phyloP scores from a whole-genome alignment of 2,888 invertebrate genomes.

The Mongoloraphidia duomilia region DNA sequence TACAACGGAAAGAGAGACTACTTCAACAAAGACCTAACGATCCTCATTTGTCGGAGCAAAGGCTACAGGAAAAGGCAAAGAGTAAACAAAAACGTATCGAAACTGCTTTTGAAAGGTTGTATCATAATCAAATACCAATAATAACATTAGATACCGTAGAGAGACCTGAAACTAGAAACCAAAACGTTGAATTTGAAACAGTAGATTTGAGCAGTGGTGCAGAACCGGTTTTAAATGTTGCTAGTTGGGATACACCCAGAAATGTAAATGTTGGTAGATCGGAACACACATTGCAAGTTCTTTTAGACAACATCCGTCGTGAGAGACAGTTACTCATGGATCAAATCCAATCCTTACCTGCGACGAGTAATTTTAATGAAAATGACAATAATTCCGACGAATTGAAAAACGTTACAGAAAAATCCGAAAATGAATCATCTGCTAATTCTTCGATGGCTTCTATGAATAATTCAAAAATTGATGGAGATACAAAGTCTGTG shows the following conservation, averaged over 20 bases:
- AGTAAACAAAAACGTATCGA: slow-evolving; percentile 37
- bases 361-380: slow-evolving; percentile 20
- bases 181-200: not conserved
- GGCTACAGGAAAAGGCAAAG: slow-evolving; percentile 28
- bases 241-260: slow-evolving; percentile 13
- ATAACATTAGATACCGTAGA: slow-evolving; percentile 7
- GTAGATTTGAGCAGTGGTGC: slow-evolving; percentile 18
- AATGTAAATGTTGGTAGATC: not conserved
- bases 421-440: not conserved
- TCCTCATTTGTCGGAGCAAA: slow-evolving; percentile 29
- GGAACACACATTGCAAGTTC: slow-evolving; percentile 19
- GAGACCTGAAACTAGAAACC: slow-evolving; percentile 9
- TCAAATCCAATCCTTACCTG: slow-evolving; percentile 23
- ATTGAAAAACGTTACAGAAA: slow-evolving; percentile 4
- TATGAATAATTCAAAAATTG: too few relatives aligned
- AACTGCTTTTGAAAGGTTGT: slow-evolving; percentile 31
- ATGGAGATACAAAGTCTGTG: too few relatives aligned
- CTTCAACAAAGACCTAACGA: slow-evolving; percentile 16
- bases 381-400: slow-evolving; percentile 14
- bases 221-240: slow-evolving; percentile 12
- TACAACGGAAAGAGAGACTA: slow-evolving; percentile 27
- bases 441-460: too few relatives aligned
- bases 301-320: slow-evolving; percentile 24
- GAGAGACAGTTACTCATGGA: slow-evolving; percentile 26
- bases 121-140: slow-evolving; percentile 8